Conservation (phyloP, 2,888 invertebrate genomes). For the Drosophila buzzatii region DNA sequence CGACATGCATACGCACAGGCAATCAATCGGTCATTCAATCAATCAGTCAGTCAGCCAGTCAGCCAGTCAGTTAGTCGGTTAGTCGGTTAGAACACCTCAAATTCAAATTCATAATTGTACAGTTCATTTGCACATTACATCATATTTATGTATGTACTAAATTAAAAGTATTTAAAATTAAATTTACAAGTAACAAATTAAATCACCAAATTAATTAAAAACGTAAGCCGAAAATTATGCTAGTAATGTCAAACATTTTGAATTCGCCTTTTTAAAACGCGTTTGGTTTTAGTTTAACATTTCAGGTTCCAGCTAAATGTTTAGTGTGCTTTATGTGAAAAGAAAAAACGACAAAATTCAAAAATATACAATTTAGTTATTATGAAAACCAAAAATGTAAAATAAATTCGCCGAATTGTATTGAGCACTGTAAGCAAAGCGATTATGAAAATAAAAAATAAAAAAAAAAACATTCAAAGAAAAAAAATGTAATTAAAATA, state of each 20-base stretch:
- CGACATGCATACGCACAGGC: constrained; percentile 32
- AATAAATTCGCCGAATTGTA: constrained; percentile 11
- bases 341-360: constrained; percentile 19
- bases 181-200: constrained; percentile 22
- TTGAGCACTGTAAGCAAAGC: constrained; percentile 41
- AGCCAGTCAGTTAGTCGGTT: constrained; percentile 46
- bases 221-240: constrained; percentile 63
- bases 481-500: constrained; percentile 77
- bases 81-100: constrained; percentile 42
- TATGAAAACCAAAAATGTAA: constrained; percentile 12
- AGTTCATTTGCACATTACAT: constrained; percentile 71
- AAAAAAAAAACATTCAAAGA: constrained; percentile 7
- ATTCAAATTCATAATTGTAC: constrained; percentile 61
- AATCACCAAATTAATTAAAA: constrained; percentile 6
- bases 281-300: constrained; percentile 53
- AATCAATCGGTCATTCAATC: constrained; percentile 62
- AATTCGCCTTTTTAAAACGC: constrained; percentile 73
- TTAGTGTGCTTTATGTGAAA: constrained; percentile 64
- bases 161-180: constrained; percentile 35
- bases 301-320: constrained; percentile 66
- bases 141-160: constrained; percentile 37
- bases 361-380: constrained; percentile 7
- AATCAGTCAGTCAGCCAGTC: constrained; percentile 37
- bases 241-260: constrained; percentile 79
- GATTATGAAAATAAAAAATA: constrained; percentile 3